Evolutionary conservation across 2,797 vertebrate species (phyloP).

Genomic region (Protosalanx chinensis): DNA sequence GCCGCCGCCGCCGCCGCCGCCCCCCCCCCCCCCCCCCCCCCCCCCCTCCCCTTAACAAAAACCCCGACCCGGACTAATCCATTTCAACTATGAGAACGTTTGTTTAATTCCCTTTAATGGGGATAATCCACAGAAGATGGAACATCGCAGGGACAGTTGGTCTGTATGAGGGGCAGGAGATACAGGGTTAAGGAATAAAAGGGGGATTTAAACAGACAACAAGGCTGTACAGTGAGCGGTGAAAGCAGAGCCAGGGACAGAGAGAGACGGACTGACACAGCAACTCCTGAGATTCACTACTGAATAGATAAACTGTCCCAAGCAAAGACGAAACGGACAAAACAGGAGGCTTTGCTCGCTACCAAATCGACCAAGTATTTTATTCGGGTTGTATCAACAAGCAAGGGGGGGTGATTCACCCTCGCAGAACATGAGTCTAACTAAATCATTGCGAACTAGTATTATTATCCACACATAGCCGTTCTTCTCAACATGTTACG

Average conservation of each 20-base stretch:
- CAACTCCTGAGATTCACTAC: slow-evolving; percentile 54
- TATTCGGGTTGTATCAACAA: slow-evolving; percentile 41
- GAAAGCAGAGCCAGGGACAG: slow-evolving; percentile 58
- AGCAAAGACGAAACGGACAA: slow-evolving; percentile 49
- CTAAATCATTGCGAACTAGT: neutral
- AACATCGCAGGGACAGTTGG: slow-evolving; percentile 54
- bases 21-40: slow-evolving; percentile 32
- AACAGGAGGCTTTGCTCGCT: slow-evolving; percentile 53
- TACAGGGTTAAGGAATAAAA: slow-evolving; percentile 40
- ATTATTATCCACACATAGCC: neutral
- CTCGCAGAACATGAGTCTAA: slow-evolving; percentile 27
- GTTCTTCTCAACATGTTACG: neutral
- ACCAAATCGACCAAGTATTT: slow-evolving; percentile 31
- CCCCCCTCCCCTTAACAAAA: neutral
- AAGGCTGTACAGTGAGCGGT: slow-evolving; percentile 63
- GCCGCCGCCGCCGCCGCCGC: no score
- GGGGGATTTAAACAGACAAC: slow-evolving; percentile 61
- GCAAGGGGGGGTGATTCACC: slow-evolving; percentile 45
- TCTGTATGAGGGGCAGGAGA: slow-evolving; percentile 34
- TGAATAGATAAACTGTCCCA: slow-evolving; percentile 70
- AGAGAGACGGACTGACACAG: slow-evolving; percentile 59
- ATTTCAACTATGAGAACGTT: slow-evolving; percentile 54
- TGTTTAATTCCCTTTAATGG: slow-evolving; percentile 69
- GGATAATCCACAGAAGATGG: slow-evolving; percentile 59
- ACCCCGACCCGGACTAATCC: slow-evolving; percentile 58